Conservation (phyloP, 2,888 invertebrate genomes). For the Drosophila mettleri region DNA sequence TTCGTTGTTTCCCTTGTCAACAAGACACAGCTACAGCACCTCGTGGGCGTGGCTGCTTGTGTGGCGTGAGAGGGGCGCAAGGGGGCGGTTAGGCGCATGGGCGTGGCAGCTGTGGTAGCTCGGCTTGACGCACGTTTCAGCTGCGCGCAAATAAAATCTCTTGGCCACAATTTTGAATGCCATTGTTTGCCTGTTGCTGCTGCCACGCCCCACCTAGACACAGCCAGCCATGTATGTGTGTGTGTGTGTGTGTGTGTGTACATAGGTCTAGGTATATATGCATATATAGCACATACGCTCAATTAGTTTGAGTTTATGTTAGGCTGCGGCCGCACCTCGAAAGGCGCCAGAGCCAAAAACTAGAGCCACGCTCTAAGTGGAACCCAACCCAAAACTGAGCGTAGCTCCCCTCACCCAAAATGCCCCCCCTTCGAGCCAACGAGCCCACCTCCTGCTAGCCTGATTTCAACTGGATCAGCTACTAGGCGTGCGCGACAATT, state of each 20-base stretch:
- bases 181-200: constrained; percentile 46
- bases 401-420: neutral
- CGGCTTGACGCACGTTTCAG: constrained; percentile 39
- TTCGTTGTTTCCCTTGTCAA: constrained; percentile 48
- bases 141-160: constrained; percentile 20
- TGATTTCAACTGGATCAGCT: constrained; percentile 23
- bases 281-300: constrained; percentile 46
- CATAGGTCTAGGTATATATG: neutral
- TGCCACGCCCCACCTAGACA: constrained; percentile 30
- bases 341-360: constrained; percentile 28
- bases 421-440: neutral
- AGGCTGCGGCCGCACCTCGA: constrained; percentile 53
- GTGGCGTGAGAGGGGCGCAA: neutral
- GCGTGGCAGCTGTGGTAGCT: constrained; percentile 6
- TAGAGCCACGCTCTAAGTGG: constrained; percentile 7
- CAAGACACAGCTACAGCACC: constrained; percentile 27
- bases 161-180: constrained; percentile 64
- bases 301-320: constrained; percentile 59
- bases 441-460: neutral
- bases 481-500: constrained; percentile 52
- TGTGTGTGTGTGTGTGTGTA: neutral
- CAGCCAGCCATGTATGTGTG: neutral
- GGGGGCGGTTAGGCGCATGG: constrained; percentile 4
- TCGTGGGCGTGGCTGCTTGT: neutral
- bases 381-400: constrained; percentile 23